Evolutionary conservation across 2,888 invertebrate genomes (phyloP).

Genomic region (Galerucella calmariensis): DNA sequence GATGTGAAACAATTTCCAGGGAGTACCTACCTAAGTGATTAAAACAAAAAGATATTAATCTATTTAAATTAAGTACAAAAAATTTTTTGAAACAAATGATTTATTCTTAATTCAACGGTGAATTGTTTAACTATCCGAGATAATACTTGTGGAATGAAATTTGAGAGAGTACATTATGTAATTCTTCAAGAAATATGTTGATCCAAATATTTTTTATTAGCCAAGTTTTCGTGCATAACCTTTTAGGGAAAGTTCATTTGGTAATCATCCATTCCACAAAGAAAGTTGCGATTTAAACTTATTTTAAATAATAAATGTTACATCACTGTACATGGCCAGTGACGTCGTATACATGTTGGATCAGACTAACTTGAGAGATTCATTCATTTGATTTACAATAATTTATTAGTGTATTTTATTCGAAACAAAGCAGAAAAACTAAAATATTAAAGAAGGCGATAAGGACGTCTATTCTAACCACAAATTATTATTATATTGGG

Average conservation of each 20-base stretch:
- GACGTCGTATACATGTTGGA: background rate
- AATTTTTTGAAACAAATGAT: too few relatives aligned
- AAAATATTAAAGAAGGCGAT: too few relatives aligned
- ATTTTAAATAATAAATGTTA: slow-evolving; percentile 26
- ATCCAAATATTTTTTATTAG: slow-evolving; percentile 24
- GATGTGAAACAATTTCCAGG: too few relatives aligned
- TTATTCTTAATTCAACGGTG: background rate
- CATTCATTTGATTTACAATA: background rate
- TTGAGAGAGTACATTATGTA: slow-evolving; percentile 23
- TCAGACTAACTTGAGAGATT: background rate
- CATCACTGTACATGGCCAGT: slow-evolving; percentile 9
- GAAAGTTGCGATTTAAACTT: slow-evolving; percentile 30
- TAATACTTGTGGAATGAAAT: background rate
- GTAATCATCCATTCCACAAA: slow-evolving; percentile 25
- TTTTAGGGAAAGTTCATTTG: slow-evolving; percentile 30
- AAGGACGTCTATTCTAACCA: too few relatives aligned
- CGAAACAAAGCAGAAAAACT: background rate
- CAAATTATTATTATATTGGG: too few relatives aligned
- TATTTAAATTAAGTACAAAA: too few relatives aligned
- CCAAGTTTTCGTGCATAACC: slow-evolving; percentile 22
- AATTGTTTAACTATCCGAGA: background rate
- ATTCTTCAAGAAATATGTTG: slow-evolving; percentile 14
- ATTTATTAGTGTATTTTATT: too few relatives aligned
- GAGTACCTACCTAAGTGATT: too few relatives aligned
- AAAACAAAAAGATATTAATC: too few relatives aligned